Evolutionary conservation across 2,113 vertebrate genomes (phyloP).

Genomic region (Opisthocomus hoazin): DNA sequence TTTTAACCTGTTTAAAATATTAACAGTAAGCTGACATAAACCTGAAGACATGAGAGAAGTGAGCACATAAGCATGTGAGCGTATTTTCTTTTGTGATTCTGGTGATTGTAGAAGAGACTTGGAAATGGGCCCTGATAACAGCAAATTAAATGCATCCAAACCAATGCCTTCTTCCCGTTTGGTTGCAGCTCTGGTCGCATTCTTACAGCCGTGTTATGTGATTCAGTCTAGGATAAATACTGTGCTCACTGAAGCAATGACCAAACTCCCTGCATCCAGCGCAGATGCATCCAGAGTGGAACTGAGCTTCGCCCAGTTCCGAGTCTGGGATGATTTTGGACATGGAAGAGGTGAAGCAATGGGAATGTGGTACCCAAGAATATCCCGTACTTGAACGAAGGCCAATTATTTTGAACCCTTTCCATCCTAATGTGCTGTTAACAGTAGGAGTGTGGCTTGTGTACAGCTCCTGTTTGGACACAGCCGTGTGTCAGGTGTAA

Average conservation of each 20-base stretch:
- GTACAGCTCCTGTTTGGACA: not conserved
- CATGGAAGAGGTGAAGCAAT: not conserved
- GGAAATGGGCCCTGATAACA: not conserved
- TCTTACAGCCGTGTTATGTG: not conserved
- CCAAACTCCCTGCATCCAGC: not conserved
- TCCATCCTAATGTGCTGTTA: not conserved
- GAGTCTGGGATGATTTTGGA: not conserved
- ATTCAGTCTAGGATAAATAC: not conserved
- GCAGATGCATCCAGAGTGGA: not conserved
- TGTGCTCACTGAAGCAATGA: not conserved
- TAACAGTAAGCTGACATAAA: not conserved
- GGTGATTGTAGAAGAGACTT: not conserved
- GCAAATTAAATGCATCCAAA: not conserved
- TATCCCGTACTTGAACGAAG: not conserved
- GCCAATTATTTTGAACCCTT: not conserved
- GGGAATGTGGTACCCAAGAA: not conserved
- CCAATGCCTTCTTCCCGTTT: not conserved
- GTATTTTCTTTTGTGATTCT: not conserved
- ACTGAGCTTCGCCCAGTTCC: not conserved
- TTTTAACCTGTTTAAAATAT: not conserved
- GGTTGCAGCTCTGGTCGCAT: not conserved
- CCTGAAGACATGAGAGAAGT: not conserved
- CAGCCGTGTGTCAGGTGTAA: not conserved
- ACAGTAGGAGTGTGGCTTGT: not conserved
- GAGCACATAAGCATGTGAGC: not conserved